Evolutionary conservation across 2,888 invertebrate genomes (phyloP), one percentile per base, ranked within the genome.

Genomic region (Phymatocera aterrima): DNA sequence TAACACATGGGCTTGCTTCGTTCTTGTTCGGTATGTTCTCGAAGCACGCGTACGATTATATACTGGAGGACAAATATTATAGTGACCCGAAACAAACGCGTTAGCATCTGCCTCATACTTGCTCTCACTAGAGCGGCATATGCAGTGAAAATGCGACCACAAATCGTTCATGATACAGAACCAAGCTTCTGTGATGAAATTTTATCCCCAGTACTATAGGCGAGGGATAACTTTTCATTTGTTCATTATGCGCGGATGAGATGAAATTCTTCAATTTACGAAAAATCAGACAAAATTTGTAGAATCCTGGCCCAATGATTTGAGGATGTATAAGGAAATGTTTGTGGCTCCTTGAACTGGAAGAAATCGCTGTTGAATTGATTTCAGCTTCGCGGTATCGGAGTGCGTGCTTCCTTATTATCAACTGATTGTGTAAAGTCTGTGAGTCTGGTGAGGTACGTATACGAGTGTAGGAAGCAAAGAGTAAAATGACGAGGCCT

Each of bases 1-100:
- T 75, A 75, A 54, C 75, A 60, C 28, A 75, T 75, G 75, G 18
- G 57, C 40, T 57, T n/a, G n/a, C n/a, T n/a, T n/a, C n/a, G n/a
- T n/a, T n/a, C n/a, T n/a, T n/a, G n/a, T n/a, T n/a, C n/a, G 21
- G 60, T 43, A 48, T 43, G 31, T 72, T 72, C 72, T 72, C 72
- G 51, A 72, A 72, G 18, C 61, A 40, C 34, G 51, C 51, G 21
- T 57, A 12, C 12, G 2, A 46, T 28, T 28, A 28, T 28, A 21
- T 57, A 21, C 24, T 57, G 24, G 10, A 28, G 24, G 5, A 28
- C 24, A 10, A 28, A 28, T 15, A 12, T 57, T 28, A 24, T 28
- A 57, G 57, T 57, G 57, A 57, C 28, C 57, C 28, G 24, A 57
- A 28, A 57, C 57, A 57, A 28, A 57, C 57, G 57, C 24, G 57